A percentile compares a stretch with the other conserved stretches of the same genome.
These are phyloP conservation scores for Dreissena rostriformis DNA, from an alignment of 1,140 invertebrate species.

Conservation along the genomic window DNA sequence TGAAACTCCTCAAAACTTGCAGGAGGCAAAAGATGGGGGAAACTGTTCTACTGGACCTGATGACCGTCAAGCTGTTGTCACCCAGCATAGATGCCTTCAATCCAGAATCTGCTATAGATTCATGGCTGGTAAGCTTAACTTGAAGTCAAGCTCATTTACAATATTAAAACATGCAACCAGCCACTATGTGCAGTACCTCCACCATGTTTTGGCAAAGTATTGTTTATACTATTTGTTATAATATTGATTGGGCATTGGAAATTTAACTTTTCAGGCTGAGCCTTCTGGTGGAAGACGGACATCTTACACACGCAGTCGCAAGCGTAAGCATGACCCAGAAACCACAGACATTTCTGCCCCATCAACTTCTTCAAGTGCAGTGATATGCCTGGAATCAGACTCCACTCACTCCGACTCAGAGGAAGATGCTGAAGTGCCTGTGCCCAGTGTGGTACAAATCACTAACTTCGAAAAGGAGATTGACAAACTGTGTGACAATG, in stretches of 20 bases:
- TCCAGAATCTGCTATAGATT: not conserved
- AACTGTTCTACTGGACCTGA: not conserved
- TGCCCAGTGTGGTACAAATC: not conserved
- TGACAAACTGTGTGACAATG: not conserved
- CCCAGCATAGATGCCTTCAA: not conserved
- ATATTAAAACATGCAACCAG: not conserved
- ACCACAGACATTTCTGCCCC: not conserved
- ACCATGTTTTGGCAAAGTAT: not conserved
- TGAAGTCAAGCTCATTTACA: not conserved
- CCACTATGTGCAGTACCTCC: not conserved
- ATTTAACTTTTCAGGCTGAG: constrained; percentile 3
- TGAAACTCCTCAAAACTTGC: constrained; percentile 4
- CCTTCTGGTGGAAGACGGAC: not conserved
- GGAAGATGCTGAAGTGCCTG: not conserved
- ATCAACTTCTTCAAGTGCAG: not conserved
- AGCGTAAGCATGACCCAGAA: not conserved
- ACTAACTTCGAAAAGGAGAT: not conserved
- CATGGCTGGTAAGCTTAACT: constrained; percentile 2
- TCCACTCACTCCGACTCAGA: not conserved
- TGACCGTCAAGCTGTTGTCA: not conserved
- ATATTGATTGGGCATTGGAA: not conserved
- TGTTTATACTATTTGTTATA: not conserved
- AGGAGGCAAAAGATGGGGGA: not conserved
- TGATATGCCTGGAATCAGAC: no score
- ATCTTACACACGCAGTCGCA: not conserved